A percentile compares a stretch with the other conserved stretches of the same genome.
These are phyloP conservation scores for Hycleus cichorii DNA, from an alignment of 1,140 invertebrate species.

Conservation along the genomic window DNA sequence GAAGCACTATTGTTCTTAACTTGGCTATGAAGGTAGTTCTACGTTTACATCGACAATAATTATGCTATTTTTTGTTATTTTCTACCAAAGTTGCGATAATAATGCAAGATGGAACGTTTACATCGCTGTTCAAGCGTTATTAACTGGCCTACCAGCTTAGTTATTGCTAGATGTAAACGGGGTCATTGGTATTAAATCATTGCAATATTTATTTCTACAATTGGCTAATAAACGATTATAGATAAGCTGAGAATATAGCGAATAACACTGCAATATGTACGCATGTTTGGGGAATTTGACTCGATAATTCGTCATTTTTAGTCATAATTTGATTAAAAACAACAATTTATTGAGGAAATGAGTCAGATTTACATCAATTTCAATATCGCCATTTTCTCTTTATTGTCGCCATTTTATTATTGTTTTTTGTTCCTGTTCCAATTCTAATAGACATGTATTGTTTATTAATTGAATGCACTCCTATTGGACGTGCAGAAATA, in stretches of 20 bases:
- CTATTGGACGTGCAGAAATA: not conserved
- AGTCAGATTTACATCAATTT: not conserved
- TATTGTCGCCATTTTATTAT: constrained; percentile 1
- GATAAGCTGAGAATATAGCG: not conserved
- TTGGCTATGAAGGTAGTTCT: no score
- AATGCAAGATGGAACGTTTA: no score
- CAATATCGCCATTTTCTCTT: not conserved
- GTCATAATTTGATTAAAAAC: not conserved
- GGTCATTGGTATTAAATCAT: not conserved
- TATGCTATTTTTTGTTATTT: no score
- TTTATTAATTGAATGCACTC: constrained; percentile 5
- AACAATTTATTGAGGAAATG: not conserved
- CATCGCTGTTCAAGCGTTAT: no score
- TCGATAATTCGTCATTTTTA: not conserved
- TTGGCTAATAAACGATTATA: constrained; percentile 1
- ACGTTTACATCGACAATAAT: no score
- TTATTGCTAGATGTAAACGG: not conserved
- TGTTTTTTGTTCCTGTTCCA: not conserved
- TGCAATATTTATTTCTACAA: not conserved
- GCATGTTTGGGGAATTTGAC: not conserved
- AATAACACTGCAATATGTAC: not conserved
- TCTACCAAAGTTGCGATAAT: no score
- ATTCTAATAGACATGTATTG: constrained; percentile 1
- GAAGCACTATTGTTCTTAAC: no score
- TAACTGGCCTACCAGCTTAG: no score